Conservation (phyloP, 2,888 invertebrate genomes). For the Tenthredo livida region DNA sequence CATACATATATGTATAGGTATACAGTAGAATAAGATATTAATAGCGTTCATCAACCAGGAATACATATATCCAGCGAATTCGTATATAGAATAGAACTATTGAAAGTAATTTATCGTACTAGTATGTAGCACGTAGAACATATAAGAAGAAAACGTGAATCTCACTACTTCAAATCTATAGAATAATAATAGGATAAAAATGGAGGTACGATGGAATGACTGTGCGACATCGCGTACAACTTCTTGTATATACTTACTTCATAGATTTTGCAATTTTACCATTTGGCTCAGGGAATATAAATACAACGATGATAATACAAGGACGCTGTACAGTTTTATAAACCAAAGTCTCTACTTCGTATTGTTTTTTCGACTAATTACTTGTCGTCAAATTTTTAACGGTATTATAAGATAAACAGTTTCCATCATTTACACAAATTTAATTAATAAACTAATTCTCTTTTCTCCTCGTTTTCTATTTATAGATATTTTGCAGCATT, state of each 20-base stretch:
- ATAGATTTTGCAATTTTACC: background rate
- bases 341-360: background rate
- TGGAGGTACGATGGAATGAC: conserved; percentile 38
- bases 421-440: background rate
- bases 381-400: background rate
- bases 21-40: background rate
- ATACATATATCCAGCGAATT: background rate
- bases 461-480: background rate
- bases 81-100: conserved; percentile 11
- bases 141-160: background rate
- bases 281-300: background rate
- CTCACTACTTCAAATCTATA: background rate
- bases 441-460: background rate
- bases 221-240: background rate
- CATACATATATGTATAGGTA: background rate
- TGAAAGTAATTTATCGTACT: conserved; percentile 16
- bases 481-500: conserved; percentile 45
- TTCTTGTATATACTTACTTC: background rate
- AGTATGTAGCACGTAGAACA: background rate
- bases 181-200: conserved; percentile 23
- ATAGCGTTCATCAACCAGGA: background rate
- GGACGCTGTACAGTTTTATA: background rate
- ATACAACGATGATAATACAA: background rate
- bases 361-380: background rate
- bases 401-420: background rate